Evolutionary conservation across 2,888 invertebrate genomes (phyloP).

Genomic region (Agapetus fuscipes): DNA sequence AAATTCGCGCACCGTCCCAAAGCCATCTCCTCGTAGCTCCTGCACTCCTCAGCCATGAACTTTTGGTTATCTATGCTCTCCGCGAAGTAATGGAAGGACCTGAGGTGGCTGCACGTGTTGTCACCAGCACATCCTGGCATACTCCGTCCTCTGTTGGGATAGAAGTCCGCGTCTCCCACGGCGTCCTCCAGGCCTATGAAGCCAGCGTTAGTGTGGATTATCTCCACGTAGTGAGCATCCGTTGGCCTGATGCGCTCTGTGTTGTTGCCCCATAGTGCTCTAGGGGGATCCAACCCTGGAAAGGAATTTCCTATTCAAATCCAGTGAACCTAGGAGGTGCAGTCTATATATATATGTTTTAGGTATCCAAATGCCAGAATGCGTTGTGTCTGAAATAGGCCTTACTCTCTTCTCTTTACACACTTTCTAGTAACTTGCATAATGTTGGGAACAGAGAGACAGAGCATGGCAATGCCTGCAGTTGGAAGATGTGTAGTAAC

Average conservation of each 20-base stretch:
- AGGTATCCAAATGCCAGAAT: no score
- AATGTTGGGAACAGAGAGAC: no score
- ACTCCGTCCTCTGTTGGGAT: not conserved
- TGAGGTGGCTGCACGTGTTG: not conserved
- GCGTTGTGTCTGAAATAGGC: no score
- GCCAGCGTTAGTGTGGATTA: conserved; percentile 1
- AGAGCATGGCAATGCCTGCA: no score
- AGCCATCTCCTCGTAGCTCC: conserved; percentile 2
- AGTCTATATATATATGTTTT: no score
- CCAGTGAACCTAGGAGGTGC: no score
- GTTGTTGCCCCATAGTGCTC: not conserved
- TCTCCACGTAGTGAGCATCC: conserved; percentile 4
- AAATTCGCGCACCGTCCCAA: not conserved
- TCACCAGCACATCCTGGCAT: conserved; percentile 1
- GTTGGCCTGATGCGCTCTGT: not conserved
- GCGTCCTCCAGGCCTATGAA: not conserved
- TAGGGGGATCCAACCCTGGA: conserved; percentile 3
- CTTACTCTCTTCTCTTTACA: no score
- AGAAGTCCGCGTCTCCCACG: conserved; percentile 3
- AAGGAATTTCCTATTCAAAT: no score
- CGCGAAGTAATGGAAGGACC: not conserved
- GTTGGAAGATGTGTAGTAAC: no score
- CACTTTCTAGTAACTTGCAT: no score
- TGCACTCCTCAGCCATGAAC: not conserved
- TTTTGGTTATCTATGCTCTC: not conserved